Conservation (phyloP, 2,888 invertebrate species). For the Xylota sylvarum region DNA sequence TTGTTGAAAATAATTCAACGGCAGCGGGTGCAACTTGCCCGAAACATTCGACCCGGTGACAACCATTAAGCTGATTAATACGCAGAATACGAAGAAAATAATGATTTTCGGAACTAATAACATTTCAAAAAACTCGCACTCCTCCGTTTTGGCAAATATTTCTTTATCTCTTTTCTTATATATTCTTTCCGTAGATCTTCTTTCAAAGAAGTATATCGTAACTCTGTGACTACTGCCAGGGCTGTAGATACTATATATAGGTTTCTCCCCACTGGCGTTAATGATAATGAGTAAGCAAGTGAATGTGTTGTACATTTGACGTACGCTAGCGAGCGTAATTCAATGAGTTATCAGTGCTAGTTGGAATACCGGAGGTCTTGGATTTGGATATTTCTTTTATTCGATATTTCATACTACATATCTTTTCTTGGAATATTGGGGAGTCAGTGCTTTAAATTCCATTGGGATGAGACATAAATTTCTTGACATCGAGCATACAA, state of each 20-base stretch:
- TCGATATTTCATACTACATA: constrained; percentile 1
- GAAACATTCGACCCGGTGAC: constrained; percentile 34
- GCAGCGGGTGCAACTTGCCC: constrained; percentile 43
- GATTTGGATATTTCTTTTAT: not conserved
- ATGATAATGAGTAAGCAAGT: constrained; percentile 31
- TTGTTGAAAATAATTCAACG: constrained; percentile 43
- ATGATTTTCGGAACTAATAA: constrained; percentile 32
- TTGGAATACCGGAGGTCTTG: not conserved
- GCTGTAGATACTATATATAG: constrained; percentile 13
- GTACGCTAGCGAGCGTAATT: not conserved
- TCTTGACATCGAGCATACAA: not conserved
- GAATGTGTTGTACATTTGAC: not conserved
- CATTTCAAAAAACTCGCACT: constrained; percentile 41
- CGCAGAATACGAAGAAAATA: constrained; percentile 7
- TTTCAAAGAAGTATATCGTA: not conserved
- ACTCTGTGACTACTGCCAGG: not conserved
- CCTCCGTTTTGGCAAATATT: constrained; percentile 1
- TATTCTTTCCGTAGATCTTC: not conserved
- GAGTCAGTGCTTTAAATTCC: constrained; percentile 33
- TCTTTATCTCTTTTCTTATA: not conserved
- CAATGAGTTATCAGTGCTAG: constrained; percentile 20
- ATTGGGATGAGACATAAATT: constrained; percentile 27
- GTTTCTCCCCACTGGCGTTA: not conserved
- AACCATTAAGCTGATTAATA: constrained; percentile 52
- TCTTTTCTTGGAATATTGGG: constrained; percentile 22